Evolutionary conservation across 2,113 vertebrate genomes (phyloP), one percentile per base, ranked within the genome.

Genomic region (Ochotona curzoniae): DNA sequence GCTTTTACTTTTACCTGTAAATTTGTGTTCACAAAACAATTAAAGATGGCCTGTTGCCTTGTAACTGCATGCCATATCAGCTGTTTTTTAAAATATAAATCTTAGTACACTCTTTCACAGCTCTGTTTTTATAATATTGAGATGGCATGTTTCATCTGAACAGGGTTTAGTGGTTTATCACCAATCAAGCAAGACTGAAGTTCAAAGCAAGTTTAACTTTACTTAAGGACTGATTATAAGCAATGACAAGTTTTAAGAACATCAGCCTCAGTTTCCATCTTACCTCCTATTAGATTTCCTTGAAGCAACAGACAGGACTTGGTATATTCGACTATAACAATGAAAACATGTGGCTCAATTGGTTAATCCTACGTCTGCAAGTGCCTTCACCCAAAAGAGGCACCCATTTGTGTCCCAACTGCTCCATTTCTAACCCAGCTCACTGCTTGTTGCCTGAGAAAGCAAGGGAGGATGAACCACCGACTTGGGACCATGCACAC

Each of bases 211-310:
- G 93, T 93, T 63, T 32, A 38, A 51, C 25, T 0, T 38, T 76
- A 89, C 94, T 83, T 96, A 97, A 97, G 94, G 97, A 97, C 96
- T 97, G 97, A 97, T 38, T 98, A 97, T 94, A 97, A 98, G 97
- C 32, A 90, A 57, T 64, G 4, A 28, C 6, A 35, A 30, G 51
- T 44, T 32, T 35, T 25, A 80, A 84, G 64, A 75, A 49, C 67
- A 60, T 80, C 7, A 47, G 60, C 18, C 8, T 88, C 47, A 64
- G 5, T 25, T 95, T 64, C 35, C n/a, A 28, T 73, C 30, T 90
- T 67, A 80, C 75, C 44, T 79, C 7, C 25, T 89, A 49, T 12
- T 25, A 92, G 64, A 88, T 88, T 75, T 87, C 66, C 25, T 82
- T 75, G 30, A 74, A 83, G 32, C 44, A 54, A 57, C 7, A 74